Base-by-base conservation (phyloP, 2,888 invertebrate species). In the Megalurothrips usitatus region DNA sequence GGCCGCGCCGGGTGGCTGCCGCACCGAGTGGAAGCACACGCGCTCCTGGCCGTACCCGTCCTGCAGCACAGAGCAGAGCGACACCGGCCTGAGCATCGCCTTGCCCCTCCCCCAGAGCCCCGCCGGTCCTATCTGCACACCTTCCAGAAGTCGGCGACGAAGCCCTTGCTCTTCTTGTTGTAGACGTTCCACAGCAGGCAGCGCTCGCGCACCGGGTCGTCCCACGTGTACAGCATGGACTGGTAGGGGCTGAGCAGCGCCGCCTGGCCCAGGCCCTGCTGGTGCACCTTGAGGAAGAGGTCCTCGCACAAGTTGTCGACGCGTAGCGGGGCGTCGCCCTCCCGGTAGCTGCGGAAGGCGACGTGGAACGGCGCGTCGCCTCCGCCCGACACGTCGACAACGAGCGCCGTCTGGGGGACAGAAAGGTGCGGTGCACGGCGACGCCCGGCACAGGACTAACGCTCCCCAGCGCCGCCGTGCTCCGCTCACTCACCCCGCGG, bases 281-380 rank as follows among this genome's bases (percentile, higher is more conserved):
- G 95, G 84, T 94, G 92, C 68, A 95, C 90, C 86, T 94, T 94
- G 78, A 95, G 87, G 87, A 94, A 94, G 80, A 95, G 87, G 85
- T 95, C 94, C 80, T 93, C 92, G 86, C 95, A 95, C 52, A 94
- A 89, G 87, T 98, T 98, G 86, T 96, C 93, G 47, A 98, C 89
- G 81, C 94, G 89, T 0, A 95, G 93, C 0, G 96, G 94, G 14
- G 95, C 94, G 88, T 94, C 93, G 0, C 97, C 96, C 1, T 88
- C 86, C 63, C 89, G 87, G 87, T 95, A 97, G 79, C 92, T 91
- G 85, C 91, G 91, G 86, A 97, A 93, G 0, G 92, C 92, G 80
- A 96, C 91, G 84, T 90, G 91, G 86, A 94, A 94, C 0, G 95
- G 93, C 0, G 91, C 89, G 84, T 92, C 92, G 0, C 91, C 90